Base-by-base conservation (phyloP, 2,113 vertebrate species). In the Muscicapa adusta region DNA sequence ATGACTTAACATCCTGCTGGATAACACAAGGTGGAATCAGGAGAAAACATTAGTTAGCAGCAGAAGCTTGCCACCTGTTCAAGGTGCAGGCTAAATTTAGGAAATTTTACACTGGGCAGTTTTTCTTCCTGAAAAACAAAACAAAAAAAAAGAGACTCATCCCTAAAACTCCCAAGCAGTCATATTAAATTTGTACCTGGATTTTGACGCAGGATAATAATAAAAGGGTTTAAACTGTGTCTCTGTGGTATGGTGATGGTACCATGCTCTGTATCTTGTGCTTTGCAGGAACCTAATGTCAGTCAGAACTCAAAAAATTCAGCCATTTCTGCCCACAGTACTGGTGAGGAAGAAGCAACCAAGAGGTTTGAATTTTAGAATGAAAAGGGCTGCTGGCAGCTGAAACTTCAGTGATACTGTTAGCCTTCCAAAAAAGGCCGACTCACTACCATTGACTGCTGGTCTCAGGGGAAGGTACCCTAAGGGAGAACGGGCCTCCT, bases 21-120 rank as follows among this genome's bases (percentile, higher is more conserved):
- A 88, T 93, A 88, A 87, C 86, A 86, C 1, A 14, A 91, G 56
- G 68, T 95, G 62, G 65, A 96, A 96, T 93, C 10, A 53, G 73
- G 73, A 96, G 77, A 92, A 95, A 93, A 95, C 95, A 93, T 95
- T 95, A 91, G 90, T 94, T 97, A 96, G 86, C 73, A 78, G 80
- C 60, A 91, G 72, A 95, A 80, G 61, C 92, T 75, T 96, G 65
- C 85, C 82, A 95, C 92, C 82, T 94, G 83, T 91, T 75, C 38
- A 61, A 75, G 36, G 68, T 67, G 48, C 90, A 93, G 79, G 63
- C 94, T 88, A 80, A 77, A 90, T 95, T 86, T 86, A 81, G 76
- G 83, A 89, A 93, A 77, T 90, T 74, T 75, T 12, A 47, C 38
- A 29, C 65, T 75, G 13, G 43, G 60, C 50, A 86, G 14, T 8